Percentiles rank a stretch among this genome's conserved stretches.
These are phyloP conservation scores for Calameuta pallipes DNA, from an alignment of 2,888 invertebrate genomes.

Conservation along the genomic window DNA sequence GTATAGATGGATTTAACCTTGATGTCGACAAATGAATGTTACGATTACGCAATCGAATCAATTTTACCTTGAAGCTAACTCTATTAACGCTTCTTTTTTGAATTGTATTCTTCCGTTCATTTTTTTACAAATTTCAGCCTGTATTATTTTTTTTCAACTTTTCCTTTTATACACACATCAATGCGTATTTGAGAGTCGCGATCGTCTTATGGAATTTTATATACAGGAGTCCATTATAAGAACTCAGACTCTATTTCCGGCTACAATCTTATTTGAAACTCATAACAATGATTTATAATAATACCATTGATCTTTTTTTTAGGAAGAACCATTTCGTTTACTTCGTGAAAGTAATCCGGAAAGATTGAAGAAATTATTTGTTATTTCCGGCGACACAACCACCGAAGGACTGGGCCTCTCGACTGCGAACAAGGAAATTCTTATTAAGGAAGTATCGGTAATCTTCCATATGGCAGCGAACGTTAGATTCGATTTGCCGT, in stretches of 20 bases:
- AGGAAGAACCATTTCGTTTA: conserved; percentile 61
- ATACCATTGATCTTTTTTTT: conserved; percentile 22
- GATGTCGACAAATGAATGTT: background rate
- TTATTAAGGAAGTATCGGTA: conserved; percentile 75
- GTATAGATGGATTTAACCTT: background rate
- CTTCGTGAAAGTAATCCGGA: conserved; percentile 70
- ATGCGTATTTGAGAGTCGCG: no score
- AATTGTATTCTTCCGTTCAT: background rate
- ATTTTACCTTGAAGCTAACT: background rate
- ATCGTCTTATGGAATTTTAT: no score
- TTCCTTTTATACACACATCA: no score
- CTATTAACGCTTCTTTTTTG: background rate
- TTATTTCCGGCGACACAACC: conserved; percentile 76
- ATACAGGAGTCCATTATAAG: background rate
- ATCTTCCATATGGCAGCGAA: conserved; percentile 90
- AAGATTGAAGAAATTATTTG: conserved; percentile 72
- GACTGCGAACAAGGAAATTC: conserved; percentile 69
- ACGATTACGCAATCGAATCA: background rate
- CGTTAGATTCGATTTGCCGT: conserved; percentile 78
- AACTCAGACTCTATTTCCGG: background rate
- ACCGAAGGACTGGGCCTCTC: conserved; percentile 72
- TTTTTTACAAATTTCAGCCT: background rate
- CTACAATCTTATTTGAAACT: background rate
- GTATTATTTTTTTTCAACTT: background rate
- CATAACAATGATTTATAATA: background rate